Evolutionary conservation across 2,888 invertebrate species (phyloP).

Genomic region (Epinotia ramella): DNA sequence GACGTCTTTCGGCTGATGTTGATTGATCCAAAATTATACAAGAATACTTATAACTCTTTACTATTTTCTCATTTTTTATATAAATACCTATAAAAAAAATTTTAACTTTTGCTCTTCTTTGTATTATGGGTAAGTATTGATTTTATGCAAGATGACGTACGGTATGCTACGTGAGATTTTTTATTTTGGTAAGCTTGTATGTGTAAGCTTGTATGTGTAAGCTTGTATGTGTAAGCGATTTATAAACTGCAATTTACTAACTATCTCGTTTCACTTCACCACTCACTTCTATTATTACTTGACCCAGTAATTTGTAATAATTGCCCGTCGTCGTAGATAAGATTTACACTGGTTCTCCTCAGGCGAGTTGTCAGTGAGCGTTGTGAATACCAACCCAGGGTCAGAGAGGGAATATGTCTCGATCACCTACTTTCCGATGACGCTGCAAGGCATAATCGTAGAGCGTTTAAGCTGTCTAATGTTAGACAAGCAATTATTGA

Average conservation of each 20-base stretch:
- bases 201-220: not conserved
- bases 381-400: slow-evolving; percentile 61
- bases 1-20: no score
- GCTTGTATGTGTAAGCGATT: no score
- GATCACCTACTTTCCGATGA: slow-evolving; percentile 61
- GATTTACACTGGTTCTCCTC: slow-evolving; percentile 50
- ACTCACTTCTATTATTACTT: not conserved
- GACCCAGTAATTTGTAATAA: not conserved
- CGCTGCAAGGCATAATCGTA: slow-evolving; percentile 50
- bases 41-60: no score
- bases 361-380: slow-evolving; percentile 67
- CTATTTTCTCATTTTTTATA: not conserved
- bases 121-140: not conserved
- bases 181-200: not conserved
- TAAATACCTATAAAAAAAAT: not conserved
- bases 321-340: not conserved
- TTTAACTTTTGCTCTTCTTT: not conserved
- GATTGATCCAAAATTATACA: no score
- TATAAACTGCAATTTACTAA: not conserved
- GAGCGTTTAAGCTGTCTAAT: slow-evolving; percentile 26
- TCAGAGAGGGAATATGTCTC: slow-evolving; percentile 76
- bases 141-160: not conserved
- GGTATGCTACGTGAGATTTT: not conserved
- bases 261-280: not conserved
- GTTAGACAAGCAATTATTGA: not conserved